Conservation (phyloP, 2,113 vertebrate species). For the Chloroceryle aenea region DNA sequence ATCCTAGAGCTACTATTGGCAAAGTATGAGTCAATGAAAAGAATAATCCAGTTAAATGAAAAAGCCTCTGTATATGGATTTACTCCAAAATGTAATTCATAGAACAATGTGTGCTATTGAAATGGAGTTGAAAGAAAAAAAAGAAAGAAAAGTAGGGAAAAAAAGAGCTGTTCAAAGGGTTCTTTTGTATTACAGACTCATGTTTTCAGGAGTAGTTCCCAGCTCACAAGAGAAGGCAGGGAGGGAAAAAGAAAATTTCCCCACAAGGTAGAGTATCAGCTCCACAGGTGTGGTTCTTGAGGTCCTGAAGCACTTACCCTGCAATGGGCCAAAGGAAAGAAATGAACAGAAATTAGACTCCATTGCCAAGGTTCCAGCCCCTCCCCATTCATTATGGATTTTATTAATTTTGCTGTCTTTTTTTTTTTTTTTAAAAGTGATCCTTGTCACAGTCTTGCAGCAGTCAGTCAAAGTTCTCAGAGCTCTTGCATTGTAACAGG, state of each 20-base stretch:
- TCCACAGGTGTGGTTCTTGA: neutral
- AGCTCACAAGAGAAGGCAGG: neutral
- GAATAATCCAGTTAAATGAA: neutral
- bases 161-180: neutral
- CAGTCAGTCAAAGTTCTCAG: too few species aligned
- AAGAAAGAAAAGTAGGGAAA: neutral
- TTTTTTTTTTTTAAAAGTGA: too few species aligned
- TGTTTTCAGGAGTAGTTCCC: neutral
- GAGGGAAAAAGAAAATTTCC: neutral
- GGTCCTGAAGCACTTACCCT: neutral
- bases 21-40: neutral
- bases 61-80: slow-evolving; percentile 2
- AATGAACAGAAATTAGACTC: neutral
- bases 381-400: neutral
- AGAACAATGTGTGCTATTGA: slow-evolving; percentile 7
- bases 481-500: neutral
- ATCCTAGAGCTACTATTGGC: neutral
- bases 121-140: neutral
- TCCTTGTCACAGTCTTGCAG: neutral
- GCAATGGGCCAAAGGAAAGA: too few species aligned
- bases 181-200: neutral
- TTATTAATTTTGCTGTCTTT: neutral
- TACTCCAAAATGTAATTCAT: neutral
- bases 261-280: neutral
- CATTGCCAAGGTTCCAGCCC: neutral